Percentiles rank a stretch among this genome's conserved stretches.
These are phyloP conservation scores for Schizothorax lantsangensis DNA, from an alignment of 2,797 vertebrate genomes.

Conservation along the genomic window DNA sequence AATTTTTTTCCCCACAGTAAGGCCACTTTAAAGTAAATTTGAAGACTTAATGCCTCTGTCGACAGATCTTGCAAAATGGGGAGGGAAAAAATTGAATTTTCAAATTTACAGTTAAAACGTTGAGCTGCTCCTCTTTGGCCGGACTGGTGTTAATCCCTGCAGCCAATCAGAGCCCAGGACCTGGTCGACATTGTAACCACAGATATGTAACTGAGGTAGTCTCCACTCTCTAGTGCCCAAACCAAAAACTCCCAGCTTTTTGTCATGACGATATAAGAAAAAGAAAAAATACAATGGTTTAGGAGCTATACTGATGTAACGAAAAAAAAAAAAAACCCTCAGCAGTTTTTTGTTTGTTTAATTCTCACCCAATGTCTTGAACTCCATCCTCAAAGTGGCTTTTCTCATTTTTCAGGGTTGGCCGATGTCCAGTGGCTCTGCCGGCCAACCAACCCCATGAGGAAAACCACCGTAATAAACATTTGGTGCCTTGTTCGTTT, in stretches of 20 bases:
- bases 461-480: conserved; percentile 74
- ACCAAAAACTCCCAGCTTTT: conserved; percentile 79
- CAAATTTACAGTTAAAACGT: conserved; percentile 77
- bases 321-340: conserved; percentile 69
- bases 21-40: conserved; percentile 92
- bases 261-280: conserved; percentile 69
- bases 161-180: conserved; percentile 79
- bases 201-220: conserved; percentile 88
- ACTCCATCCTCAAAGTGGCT: conserved; percentile 72
- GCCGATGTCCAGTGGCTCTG: conserved; percentile 77
- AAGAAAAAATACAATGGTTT: conserved; percentile 74
- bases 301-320: conserved; percentile 76
- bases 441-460: conserved; percentile 75
- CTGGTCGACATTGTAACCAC: conserved; percentile 89
- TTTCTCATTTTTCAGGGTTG: conserved; percentile 69
- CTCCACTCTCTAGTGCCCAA: conserved; percentile 77
- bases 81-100: conserved; percentile 51
- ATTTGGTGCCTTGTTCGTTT: conserved; percentile 62
- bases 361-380: conserved; percentile 69
- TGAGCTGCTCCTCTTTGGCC: conserved; percentile 81
- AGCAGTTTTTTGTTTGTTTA: conserved; percentile 70
- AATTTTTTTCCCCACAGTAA: conserved; percentile 79
- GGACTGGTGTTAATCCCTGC: conserved; percentile 76
- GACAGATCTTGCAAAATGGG: conserved; percentile 74
- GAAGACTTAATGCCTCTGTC: conserved; percentile 82